These are phyloP conservation scores for Erythrocebus patas DNA, from an alignment of 2,113 vertebrate genomes.

Conservation along the genomic window DNA sequence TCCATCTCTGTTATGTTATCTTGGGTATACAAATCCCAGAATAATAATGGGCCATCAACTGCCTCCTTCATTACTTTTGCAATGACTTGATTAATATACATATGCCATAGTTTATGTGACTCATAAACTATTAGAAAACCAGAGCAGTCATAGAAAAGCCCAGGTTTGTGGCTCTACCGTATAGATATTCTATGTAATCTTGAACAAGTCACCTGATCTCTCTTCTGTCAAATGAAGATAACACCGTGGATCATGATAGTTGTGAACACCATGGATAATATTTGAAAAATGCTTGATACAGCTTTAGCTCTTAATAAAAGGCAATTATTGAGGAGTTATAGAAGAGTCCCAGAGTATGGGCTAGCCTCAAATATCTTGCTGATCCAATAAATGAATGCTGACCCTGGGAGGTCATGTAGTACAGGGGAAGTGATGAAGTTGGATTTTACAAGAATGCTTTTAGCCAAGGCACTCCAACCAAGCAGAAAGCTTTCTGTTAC, in stretches of 20 bases:
- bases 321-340: too few relatives aligned
- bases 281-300: not conserved
- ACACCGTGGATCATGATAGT: not conserved
- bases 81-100: not conserved
- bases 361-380: not conserved
- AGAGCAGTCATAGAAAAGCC: not conserved
- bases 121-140: not conserved
- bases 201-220: not conserved
- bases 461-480: not conserved
- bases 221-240: not conserved
- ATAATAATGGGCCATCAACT: not conserved
- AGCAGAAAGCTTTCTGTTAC: not conserved
- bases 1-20: not conserved
- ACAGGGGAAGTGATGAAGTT: not conserved
- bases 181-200: not conserved
- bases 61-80: not conserved
- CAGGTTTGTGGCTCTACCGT: too few relatives aligned
- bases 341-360: not conserved
- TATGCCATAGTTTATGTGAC: not conserved
- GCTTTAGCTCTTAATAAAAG: not conserved
- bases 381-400: not conserved
- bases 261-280: not conserved
- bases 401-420: not conserved
- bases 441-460: not conserved
- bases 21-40: not conserved